Conservation (phyloP, 2,797 vertebrate species). For the Pseudochirops cupreus region DNA sequence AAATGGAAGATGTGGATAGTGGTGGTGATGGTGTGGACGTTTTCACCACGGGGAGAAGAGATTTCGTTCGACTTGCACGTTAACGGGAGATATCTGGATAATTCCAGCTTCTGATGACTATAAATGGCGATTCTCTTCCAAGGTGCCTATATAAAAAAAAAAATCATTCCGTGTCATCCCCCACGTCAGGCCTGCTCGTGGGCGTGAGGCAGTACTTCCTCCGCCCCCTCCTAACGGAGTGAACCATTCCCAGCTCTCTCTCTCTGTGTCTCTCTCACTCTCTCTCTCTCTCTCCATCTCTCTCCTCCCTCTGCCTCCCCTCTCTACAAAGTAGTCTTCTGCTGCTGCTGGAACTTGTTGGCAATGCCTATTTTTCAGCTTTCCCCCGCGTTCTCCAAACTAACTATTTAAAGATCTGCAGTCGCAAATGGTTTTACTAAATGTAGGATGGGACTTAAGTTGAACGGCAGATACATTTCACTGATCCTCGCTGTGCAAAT, state of each 20-base stretch:
- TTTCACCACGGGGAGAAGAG: conserved; percentile 53
- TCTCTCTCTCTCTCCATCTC: conserved; percentile 79
- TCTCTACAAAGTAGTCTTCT: conserved; percentile 86
- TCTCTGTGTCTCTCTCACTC: conserved; percentile 55
- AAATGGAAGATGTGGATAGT: conserved; percentile 42
- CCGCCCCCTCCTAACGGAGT: conserved; percentile 91
- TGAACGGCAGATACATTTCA: conserved; percentile 94
- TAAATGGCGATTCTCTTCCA: conserved; percentile 86
- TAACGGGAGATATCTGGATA: conserved; percentile 77
- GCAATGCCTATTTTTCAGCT: conserved; percentile 90
- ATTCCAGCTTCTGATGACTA: conserved; percentile 82
- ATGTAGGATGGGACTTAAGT: conserved; percentile 97
- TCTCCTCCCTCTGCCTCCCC: conserved; percentile 80
- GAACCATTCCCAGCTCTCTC: conserved; percentile 88
- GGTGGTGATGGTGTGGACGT: conserved; percentile 10
- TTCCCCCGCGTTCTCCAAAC: conserved; percentile 89
- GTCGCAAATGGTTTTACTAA: conserved; percentile 94
- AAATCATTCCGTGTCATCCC: conserved; percentile 87
- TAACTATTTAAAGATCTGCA: conserved; percentile 91
- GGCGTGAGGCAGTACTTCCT: conserved; percentile 88
- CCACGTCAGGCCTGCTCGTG: conserved; percentile 90
- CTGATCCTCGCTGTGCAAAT: conserved; percentile 93
- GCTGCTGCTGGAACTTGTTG: conserved; percentile 88
- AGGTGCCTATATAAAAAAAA: conserved; percentile 80
- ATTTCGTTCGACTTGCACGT: conserved; percentile 64